Base-by-base conservation (phyloP, 2,888 invertebrate species). In the Drosophila siamana region DNA sequence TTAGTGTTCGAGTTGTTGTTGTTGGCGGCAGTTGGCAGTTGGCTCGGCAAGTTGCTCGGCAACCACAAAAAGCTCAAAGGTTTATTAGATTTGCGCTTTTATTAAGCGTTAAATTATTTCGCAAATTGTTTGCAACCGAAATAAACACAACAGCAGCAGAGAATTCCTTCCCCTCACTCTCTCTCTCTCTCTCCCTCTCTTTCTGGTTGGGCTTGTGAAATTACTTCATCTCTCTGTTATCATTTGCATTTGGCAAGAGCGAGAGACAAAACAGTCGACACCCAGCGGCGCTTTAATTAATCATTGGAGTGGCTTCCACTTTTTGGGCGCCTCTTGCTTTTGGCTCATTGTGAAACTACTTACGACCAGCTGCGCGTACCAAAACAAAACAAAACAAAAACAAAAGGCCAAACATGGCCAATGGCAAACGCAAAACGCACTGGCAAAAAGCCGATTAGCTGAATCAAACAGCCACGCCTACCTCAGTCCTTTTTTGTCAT, bases 41-140 rank as follows among this genome's bases (percentile, higher is more conserved):
- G 87, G 65, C 69, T 56, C 22, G 55, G 64, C 67, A 38, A 75
- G 70, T 70, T 78, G 63, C 61, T 77, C 41, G 59, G 59, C 68
- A 78, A 72, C 88, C 88, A 59, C 88, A 82, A 86, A 82, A 80
- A 86, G 86, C 83, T 88, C 89, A 85, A 88, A 85, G 85, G 85
- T 85, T 85, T 85, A 85, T 85, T 85, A 88, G 85, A 85, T 85
- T 85, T 85, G 76, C 63, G 85, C 85, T 77, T 86, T 85, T 86
- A 85, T 85, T 85, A 85, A 85, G 85, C 85, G 85, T 85, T 85
- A 85, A 85, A 85, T 85, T 85, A 85, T 85, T 88, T 88, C 59
- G 85, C 63, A 85, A 85, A 88, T 84, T 86, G 85, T 88, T 81
- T 81, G 72, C 72, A 81, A 65, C 71, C 66, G 51, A 86, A 86